These are phyloP conservation scores for Paramuricea clavata DNA, from an alignment of 92 coral and sea anemone species.

Conservation along the genomic window DNA sequence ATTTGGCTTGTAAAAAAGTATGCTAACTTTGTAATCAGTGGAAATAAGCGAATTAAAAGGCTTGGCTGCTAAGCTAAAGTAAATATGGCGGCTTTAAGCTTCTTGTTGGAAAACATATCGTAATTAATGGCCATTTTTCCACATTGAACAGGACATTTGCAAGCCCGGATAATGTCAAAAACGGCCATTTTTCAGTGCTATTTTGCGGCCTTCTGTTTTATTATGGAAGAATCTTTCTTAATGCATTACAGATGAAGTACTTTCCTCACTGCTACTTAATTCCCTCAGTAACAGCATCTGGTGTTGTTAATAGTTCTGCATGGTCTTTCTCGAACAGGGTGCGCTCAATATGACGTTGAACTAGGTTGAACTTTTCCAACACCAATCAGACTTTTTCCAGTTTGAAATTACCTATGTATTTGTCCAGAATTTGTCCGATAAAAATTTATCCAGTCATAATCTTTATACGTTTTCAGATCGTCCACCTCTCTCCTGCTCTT, in stretches of 20 bases:
- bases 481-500: neutral
- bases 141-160: too few species aligned
- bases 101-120: too few species aligned
- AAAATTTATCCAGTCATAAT: neutral
- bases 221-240: too few species aligned
- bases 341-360: constrained; percentile 1
- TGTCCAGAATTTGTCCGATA: neutral
- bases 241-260: constrained; percentile 19
- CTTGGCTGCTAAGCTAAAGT: too few species aligned
- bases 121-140: too few species aligned
- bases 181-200: too few species aligned
- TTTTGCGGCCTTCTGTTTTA: too few species aligned
- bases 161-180: too few species aligned
- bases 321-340: neutral
- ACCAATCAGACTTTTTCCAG: neutral
- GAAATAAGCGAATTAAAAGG: too few species aligned
- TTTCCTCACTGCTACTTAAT: neutral
- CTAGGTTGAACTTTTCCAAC: neutral
- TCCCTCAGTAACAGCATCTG: neutral
- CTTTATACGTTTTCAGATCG: neutral
- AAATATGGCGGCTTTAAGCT: too few species aligned
- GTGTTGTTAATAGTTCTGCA: neutral
- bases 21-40: too few species aligned
- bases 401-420: neutral
- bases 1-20: too few species aligned